A percentile compares a stretch with the other conserved stretches of the same genome.
phyloP scores from a whole-genome alignment of 2,797 vertebrate genomes.

The Moxostoma hubbsi region DNA sequence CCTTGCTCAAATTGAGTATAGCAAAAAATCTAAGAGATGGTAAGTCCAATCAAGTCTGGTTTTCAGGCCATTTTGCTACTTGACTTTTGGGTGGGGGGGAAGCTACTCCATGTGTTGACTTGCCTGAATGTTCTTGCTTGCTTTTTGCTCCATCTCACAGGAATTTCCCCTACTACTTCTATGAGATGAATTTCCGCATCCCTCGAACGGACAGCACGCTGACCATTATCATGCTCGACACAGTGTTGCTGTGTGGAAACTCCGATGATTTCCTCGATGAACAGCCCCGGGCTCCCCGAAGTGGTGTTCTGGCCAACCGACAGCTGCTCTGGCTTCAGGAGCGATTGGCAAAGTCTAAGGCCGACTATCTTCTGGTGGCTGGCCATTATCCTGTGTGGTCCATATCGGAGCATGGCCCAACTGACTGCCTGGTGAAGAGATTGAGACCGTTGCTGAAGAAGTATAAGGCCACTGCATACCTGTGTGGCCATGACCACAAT shows the following conservation, averaged over 20 bases:
- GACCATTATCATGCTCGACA: constrained; percentile 90
- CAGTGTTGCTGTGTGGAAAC: constrained; percentile 87
- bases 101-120: background rate
- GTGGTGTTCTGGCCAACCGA: constrained; percentile 66
- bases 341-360: constrained; percentile 79
- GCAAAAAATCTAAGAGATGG: constrained; percentile 84
- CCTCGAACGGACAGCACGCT: constrained; percentile 79
- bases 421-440: constrained; percentile 79
- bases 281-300: constrained; percentile 74
- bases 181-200: constrained; percentile 84
- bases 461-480: constrained; percentile 86
- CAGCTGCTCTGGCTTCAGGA: constrained; percentile 87
- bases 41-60: constrained; percentile 73
- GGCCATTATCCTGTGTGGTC: constrained; percentile 97
- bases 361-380: constrained; percentile 88
- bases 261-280: constrained; percentile 78
- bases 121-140: too few relatives aligned
- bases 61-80: background rate
- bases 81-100: too few relatives aligned
- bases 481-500: constrained; percentile 94
- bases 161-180: constrained; percentile 88
- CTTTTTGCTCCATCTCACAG: constrained; percentile 63
- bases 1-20: constrained; percentile 89
- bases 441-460: constrained; percentile 83
- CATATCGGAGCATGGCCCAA: constrained; percentile 90